Evolutionary conservation across 2,797 vertebrate species (phyloP).

Genomic region (Enteromius treurensis): DNA sequence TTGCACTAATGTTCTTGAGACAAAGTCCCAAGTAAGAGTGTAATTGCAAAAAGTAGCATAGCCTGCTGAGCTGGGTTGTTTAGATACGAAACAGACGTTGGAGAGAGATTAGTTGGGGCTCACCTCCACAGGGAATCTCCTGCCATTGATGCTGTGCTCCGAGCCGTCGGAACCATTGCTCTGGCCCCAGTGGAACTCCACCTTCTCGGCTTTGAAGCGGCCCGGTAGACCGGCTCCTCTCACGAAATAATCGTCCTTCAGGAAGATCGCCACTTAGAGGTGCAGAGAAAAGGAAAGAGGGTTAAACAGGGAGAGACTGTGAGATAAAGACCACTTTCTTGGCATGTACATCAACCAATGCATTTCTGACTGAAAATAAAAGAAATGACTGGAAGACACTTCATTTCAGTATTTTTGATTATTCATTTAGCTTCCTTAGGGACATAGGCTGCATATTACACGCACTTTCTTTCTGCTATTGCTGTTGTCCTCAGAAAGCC

Average conservation of each 20-base stretch:
- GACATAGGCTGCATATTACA: conserved; percentile 55
- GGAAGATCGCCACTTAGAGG: conserved; percentile 88
- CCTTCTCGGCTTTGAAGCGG: conserved; percentile 95
- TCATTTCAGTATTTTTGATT: conserved; percentile 37
- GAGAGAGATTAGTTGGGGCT: conserved; percentile 56
- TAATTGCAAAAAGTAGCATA: background rate
- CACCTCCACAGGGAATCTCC: conserved; percentile 93
- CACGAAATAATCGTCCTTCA: conserved; percentile 96
- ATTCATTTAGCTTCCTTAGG: conserved; percentile 55
- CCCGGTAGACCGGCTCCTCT: conserved; percentile 90
- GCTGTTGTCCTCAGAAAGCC: conserved; percentile 54
- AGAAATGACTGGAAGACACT: conserved; percentile 44
- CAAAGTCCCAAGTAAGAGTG: background rate
- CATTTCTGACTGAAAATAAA: conserved; percentile 12
- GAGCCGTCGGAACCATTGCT: conserved; percentile 93
- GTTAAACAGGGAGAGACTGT: conserved; percentile 8
- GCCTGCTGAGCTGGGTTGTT: background rate
- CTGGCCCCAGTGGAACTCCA: conserved; percentile 98
- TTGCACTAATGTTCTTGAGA: background rate
- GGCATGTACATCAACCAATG: background rate
- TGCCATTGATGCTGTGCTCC: conserved; percentile 92
- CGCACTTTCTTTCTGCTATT: conserved; percentile 39
- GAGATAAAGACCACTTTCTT: conserved; percentile 7
- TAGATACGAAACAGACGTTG: conserved; percentile 11
- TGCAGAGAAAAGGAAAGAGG: conserved; percentile 54